Conservation (phyloP, 2,888 invertebrate species). For the Apomyelois bistriatella region DNA sequence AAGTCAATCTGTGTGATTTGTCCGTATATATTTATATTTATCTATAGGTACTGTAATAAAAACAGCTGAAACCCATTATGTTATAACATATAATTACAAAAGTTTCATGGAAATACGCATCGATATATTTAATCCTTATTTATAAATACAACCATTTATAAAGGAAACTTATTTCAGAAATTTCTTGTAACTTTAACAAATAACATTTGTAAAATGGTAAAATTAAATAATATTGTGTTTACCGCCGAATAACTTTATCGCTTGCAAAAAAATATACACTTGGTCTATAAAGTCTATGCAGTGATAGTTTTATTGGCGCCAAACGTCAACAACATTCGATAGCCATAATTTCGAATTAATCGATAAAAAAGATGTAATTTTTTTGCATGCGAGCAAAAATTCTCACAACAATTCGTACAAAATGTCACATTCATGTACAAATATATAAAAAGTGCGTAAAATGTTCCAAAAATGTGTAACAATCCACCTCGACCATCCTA, state of each 20-base stretch:
- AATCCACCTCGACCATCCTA: constrained; percentile 43
- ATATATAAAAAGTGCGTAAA: constrained; percentile 78
- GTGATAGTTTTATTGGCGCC: too few relatives aligned
- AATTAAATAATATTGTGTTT: constrained; percentile 1
- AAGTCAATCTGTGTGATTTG: too few relatives aligned
- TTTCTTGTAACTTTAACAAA: neutral
- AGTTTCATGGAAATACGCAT: too few relatives aligned
- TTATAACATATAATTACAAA: too few relatives aligned
- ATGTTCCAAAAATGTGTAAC: constrained; percentile 73
- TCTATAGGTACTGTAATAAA: too few relatives aligned
- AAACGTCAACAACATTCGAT: too few relatives aligned
- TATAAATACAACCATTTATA: too few relatives aligned
- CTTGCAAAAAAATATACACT: constrained; percentile 13
- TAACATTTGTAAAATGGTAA: constrained; percentile 11
- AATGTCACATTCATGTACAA: constrained; percentile 57
- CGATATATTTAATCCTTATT: too few relatives aligned
- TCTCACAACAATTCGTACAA: constrained; percentile 64
- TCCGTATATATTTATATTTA: too few relatives aligned
- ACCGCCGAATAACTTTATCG: constrained; percentile 2
- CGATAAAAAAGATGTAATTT: neutral
- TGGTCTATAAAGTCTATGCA: neutral
- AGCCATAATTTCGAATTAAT: too few relatives aligned
- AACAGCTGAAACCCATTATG: too few relatives aligned
- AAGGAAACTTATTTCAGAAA: neutral
- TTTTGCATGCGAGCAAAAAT: constrained; percentile 23